Evolutionary conservation across 2,113 vertebrate species (phyloP).

Genomic region (Himantopus leucocephalus): DNA sequence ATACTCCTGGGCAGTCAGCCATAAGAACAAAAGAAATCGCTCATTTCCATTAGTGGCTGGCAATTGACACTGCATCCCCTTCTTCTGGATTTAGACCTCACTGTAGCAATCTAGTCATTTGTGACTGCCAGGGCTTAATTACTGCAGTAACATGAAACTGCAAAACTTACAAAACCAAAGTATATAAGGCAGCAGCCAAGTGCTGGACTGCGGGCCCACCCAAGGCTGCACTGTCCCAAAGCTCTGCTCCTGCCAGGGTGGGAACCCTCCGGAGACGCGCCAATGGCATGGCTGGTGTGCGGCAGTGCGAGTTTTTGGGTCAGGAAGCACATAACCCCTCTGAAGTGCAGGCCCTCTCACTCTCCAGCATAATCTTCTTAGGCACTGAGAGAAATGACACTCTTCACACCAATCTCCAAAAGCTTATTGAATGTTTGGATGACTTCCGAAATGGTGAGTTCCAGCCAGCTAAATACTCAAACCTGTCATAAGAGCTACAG

Average conservation of each 20-base stretch:
- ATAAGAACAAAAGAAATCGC: constrained; percentile 53
- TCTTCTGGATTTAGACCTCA: constrained; percentile 40
- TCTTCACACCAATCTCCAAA: not conserved
- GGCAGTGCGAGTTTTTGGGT: rapidly evolving
- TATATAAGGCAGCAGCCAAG: not conserved
- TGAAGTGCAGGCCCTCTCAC: not conserved
- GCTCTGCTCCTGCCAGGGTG: not conserved
- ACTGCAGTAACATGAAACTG: constrained; percentile 52
- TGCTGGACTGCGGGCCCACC: not conserved
- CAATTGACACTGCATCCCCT: constrained; percentile 11
- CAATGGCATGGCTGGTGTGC: rapidly evolving
- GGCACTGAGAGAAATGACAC: not conserved
- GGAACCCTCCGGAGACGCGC: not conserved
- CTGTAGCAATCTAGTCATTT: constrained; percentile 12
- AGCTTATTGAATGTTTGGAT: not conserved
- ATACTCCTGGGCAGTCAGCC: constrained; percentile 47
- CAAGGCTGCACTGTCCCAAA: not conserved
- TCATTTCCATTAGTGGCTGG: constrained; percentile 67
- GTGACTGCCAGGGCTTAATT: constrained; percentile 59
- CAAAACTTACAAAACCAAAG: not conserved
- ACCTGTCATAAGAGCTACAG: not conserved
- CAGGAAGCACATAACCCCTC: not conserved
- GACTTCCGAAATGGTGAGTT: not conserved
- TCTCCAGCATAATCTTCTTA: not conserved
- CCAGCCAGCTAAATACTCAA: not conserved